These are phyloP conservation scores for Ochropleura plecta DNA, from an alignment of 2,888 invertebrate species.

Conservation along the genomic window DNA sequence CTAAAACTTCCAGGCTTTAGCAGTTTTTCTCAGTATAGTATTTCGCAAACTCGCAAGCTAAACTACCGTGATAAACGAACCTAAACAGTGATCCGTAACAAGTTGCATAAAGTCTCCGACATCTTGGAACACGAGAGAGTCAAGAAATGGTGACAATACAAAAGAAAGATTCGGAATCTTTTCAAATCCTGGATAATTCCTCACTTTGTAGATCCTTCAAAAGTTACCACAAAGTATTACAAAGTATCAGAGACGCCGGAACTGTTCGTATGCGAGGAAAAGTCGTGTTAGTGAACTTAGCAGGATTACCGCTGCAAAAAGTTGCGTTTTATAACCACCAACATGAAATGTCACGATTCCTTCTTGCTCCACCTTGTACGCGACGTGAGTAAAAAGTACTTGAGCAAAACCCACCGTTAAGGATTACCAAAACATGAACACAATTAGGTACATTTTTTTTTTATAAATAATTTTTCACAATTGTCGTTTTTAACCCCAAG, in stretches of 20 bases:
- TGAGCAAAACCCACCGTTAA: conserved; percentile 17
- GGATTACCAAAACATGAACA: background rate
- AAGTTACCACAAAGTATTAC: conserved; percentile 47
- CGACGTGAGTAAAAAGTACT: conserved; percentile 55
- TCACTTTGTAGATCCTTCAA: conserved; percentile 23
- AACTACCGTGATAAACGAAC: background rate
- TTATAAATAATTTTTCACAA: too few species aligned
- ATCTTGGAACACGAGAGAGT: background rate
- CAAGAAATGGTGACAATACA: conserved; percentile 3
- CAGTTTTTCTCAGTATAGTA: background rate
- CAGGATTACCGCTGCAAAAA: conserved; percentile 45
- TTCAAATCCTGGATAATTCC: conserved; percentile 22
- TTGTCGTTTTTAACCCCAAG: too few species aligned
- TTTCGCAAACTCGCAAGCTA: background rate
- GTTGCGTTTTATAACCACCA: conserved; percentile 25
- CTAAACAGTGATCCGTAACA: background rate
- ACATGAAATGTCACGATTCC: conserved; percentile 12
- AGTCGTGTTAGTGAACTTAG: conserved; percentile 28
- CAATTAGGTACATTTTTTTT: too few species aligned
- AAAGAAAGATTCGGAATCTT: background rate
- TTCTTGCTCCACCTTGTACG: conserved; percentile 2
- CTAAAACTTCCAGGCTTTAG: background rate
- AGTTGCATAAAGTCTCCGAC: background rate
- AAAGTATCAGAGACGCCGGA: conserved; percentile 49
- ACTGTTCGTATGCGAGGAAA: conserved; percentile 33